Percentiles rank a stretch among this genome's conserved stretches.
Evolutionary conservation across 1,140 invertebrate genomes (phyloP).

Genomic region (Hormaphis cornu): DNA sequence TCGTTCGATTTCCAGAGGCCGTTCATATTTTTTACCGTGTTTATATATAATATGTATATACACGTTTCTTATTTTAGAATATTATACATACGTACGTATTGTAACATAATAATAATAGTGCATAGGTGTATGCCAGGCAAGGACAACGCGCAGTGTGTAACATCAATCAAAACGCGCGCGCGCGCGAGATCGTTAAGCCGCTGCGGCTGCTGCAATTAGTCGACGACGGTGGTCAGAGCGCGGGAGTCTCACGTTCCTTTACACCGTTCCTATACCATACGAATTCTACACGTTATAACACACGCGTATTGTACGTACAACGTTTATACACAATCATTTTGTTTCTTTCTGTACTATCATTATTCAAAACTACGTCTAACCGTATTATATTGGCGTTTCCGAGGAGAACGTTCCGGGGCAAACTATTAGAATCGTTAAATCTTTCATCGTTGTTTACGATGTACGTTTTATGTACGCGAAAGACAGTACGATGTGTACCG

Average conservation of each 20-base stretch:
- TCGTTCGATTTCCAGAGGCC: constrained; percentile 18
- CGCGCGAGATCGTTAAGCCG: constrained; percentile 17
- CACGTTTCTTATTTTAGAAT: too few species aligned
- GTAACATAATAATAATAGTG: constrained; percentile 4
- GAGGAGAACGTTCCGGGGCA: neutral
- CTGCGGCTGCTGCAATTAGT: constrained; percentile 23
- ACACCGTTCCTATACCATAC: neutral
- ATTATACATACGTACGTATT: neutral
- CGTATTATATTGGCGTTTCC: neutral
- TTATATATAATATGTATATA: too few species aligned
- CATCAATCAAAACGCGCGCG: constrained; percentile 24
- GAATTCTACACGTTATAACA: neutral
- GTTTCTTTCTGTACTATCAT: neutral
- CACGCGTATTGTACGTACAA: neutral
- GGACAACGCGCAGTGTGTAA: constrained; percentile 27
- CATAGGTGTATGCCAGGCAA: neutral
- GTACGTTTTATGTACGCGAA: too few species aligned
- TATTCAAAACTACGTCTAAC: constrained; percentile 16
- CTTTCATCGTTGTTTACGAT: too few species aligned
- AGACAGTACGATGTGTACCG: too few species aligned
- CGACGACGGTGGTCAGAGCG: neutral
- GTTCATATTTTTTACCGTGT: neutral
- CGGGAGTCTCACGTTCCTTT: constrained; percentile 26
- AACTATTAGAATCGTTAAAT: constrained; percentile 13
- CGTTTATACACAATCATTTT: constrained; percentile 23